Evolutionary conservation across 2,888 invertebrate genomes (phyloP).

Genomic region (Ophion costatus): DNA sequence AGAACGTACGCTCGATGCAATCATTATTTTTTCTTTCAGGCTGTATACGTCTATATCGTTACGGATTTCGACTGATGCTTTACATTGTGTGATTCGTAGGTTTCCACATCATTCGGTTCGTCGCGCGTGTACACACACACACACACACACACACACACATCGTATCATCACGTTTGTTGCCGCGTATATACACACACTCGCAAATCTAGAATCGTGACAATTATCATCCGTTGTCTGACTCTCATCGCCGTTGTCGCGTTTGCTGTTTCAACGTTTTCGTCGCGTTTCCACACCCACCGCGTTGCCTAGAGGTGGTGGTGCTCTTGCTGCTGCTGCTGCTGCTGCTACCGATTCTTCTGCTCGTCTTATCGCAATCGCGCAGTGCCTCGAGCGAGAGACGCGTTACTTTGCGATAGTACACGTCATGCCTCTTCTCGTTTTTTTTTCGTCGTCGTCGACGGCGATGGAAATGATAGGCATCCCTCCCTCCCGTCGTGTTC

Average conservation of each 20-base stretch:
- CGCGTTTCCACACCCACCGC: constrained; percentile 57
- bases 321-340: constrained; percentile 50
- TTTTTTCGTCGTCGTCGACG: constrained; percentile 43
- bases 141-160: no score
- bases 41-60: neutral
- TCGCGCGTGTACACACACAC: neutral
- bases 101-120: neutral
- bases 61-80: neutral
- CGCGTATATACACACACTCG: no score
- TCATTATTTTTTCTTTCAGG: no score
- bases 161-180: no score
- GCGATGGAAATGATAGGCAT: neutral
- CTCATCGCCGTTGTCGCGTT: constrained; percentile 35
- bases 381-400: constrained; percentile 10
- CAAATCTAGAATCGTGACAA: neutral
- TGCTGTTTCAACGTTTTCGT: constrained; percentile 7
- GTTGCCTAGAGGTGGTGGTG: constrained; percentile 44
- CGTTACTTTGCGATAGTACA: constrained; percentile 24
- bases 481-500: neutral
- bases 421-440: constrained; percentile 53
- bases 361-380: constrained; percentile 22
- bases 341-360: constrained; percentile 69
- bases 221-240: constrained; percentile 42
- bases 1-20: no score
- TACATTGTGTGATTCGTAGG: constrained; percentile 18